A percentile compares a stretch with the other conserved stretches of the same genome.
phyloP scores from a whole-genome alignment of 1,140 invertebrate genomes.

The Hestina assimilis region DNA sequence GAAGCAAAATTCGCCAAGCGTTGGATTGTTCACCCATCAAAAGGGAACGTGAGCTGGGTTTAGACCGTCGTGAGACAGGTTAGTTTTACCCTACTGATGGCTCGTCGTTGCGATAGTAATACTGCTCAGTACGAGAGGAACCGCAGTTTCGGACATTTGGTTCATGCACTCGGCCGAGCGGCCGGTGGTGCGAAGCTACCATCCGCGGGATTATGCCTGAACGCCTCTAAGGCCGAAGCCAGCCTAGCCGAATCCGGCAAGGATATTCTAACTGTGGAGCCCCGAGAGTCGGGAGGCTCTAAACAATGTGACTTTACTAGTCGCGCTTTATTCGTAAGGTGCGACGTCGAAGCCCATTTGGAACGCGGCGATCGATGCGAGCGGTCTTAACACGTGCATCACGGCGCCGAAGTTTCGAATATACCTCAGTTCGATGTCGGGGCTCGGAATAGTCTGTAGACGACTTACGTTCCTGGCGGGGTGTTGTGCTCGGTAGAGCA shows the following conservation, averaged over 20 bases:
- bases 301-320: slow-evolving; percentile 81
- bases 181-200: slow-evolving; percentile 87
- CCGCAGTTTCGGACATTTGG: slow-evolving; percentile 86
- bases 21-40: slow-evolving; percentile 90
- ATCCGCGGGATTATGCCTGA: slow-evolving; percentile 90
- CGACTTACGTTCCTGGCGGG: slow-evolving; percentile 80
- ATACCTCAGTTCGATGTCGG: slow-evolving; percentile 77
- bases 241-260: slow-evolving; percentile 81
- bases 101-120: slow-evolving; percentile 78
- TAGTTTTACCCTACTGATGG: slow-evolving; percentile 83
- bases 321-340: slow-evolving; percentile 86
- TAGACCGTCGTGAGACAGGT: slow-evolving; percentile 89
- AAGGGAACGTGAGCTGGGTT: slow-evolving; percentile 88
- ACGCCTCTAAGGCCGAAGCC: slow-evolving; percentile 90
- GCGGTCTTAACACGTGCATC: slow-evolving; percentile 68
- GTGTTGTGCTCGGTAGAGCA: slow-evolving; percentile 82
- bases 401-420: slow-evolving; percentile 52
- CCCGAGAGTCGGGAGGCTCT: too few relatives aligned
- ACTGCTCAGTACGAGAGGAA: slow-evolving; percentile 81
- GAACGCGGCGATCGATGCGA: slow-evolving; percentile 77
- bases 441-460: slow-evolving; percentile 74
- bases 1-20: slow-evolving; percentile 91
- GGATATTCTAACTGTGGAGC: too few relatives aligned
- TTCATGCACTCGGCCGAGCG: slow-evolving; percentile 84
- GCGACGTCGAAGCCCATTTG: slow-evolving; percentile 90